Percentiles rank a stretch among this genome's conserved stretches.
phyloP scores from a whole-genome alignment of 1,140 invertebrate genomes.

The Euborellia annulipes region DNA sequence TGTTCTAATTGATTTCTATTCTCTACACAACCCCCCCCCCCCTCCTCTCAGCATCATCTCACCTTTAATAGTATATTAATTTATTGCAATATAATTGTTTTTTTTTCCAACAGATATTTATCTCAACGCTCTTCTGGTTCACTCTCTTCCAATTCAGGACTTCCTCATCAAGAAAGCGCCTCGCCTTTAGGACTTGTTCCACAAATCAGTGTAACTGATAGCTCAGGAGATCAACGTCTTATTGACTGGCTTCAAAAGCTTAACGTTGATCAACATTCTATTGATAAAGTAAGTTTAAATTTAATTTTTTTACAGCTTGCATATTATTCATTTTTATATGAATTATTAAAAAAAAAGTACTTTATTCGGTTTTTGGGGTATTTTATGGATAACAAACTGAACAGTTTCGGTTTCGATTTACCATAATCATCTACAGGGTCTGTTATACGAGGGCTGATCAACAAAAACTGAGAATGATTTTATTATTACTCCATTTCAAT shows the following conservation, averaged over 20 bases:
- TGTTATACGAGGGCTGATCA: no score
- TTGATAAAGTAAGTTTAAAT: constrained; percentile 30
- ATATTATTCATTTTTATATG: constrained; percentile 4
- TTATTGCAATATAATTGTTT: no score
- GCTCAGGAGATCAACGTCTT: constrained; percentile 29
- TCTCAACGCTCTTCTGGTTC: constrained; percentile 7
- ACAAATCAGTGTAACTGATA: constrained; percentile 24
- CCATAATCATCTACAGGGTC: no score
- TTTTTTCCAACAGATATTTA: constrained; percentile 14
- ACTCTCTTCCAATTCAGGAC: constrained; percentile 17
- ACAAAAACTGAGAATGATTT: no score
- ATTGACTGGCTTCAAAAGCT: constrained; percentile 40
- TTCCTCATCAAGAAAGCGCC: constrained; percentile 14
- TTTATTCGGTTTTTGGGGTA: not conserved
- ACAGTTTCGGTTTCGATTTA: no score
- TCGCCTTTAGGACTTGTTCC: constrained; percentile 16
- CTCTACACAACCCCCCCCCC: no score
- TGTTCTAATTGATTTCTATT: no score
- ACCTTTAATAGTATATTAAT: no score
- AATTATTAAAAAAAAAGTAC: not conserved
- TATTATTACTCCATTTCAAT: no score
- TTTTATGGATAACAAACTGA: not conserved
- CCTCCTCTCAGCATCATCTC: no score
- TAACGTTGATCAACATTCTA: constrained; percentile 36
- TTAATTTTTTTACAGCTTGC: constrained; percentile 1